phyloP scores from a whole-genome alignment of 2,888 invertebrate species.

The Drosophila maculinotata region DNA sequence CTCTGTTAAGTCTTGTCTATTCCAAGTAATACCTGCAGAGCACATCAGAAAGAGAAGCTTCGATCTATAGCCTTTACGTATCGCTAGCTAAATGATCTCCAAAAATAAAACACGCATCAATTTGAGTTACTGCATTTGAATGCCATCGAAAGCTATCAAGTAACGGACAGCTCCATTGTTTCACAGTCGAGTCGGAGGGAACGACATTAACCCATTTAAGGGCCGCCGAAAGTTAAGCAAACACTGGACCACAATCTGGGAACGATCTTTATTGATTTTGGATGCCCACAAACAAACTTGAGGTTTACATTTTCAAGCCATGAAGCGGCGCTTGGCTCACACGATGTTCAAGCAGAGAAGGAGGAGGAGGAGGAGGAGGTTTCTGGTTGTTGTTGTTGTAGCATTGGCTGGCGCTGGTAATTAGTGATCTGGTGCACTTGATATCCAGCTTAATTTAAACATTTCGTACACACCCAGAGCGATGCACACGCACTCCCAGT shows the following conservation, averaged over 20 bases:
- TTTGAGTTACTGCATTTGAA: slow-evolving; percentile 62
- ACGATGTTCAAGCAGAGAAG: slow-evolving; percentile 46
- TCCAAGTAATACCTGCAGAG: neutral
- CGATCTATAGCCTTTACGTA: slow-evolving; percentile 9
- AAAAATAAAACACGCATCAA: slow-evolving; percentile 32
- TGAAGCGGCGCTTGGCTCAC: slow-evolving; percentile 70
- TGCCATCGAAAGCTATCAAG: slow-evolving; percentile 47
- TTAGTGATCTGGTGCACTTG: slow-evolving; percentile 84
- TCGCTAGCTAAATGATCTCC: slow-evolving; percentile 26
- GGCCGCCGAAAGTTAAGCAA: slow-evolving; percentile 58
- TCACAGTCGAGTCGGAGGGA: slow-evolving; percentile 32
- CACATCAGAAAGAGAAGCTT: neutral
- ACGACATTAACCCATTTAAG: slow-evolving; percentile 71
- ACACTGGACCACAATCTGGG: slow-evolving; percentile 63
- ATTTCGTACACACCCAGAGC: slow-evolving; percentile 79
- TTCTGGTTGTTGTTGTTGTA: slow-evolving; percentile 2
- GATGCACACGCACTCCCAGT: slow-evolving; percentile 47
- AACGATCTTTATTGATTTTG: slow-evolving; percentile 78
- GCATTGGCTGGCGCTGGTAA: slow-evolving; percentile 78
- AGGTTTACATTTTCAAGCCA: slow-evolving; percentile 33
- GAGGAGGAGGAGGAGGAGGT: slow-evolving; percentile 1
- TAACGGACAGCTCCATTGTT: slow-evolving; percentile 71
- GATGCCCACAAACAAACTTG: slow-evolving; percentile 47
- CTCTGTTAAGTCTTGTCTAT: neutral
- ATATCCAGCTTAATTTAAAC: slow-evolving; percentile 82